Evolutionary conservation across 2,797 vertebrate species (phyloP), one percentile per base, ranked within the genome.

Genomic region (Morelia viridis): DNA sequence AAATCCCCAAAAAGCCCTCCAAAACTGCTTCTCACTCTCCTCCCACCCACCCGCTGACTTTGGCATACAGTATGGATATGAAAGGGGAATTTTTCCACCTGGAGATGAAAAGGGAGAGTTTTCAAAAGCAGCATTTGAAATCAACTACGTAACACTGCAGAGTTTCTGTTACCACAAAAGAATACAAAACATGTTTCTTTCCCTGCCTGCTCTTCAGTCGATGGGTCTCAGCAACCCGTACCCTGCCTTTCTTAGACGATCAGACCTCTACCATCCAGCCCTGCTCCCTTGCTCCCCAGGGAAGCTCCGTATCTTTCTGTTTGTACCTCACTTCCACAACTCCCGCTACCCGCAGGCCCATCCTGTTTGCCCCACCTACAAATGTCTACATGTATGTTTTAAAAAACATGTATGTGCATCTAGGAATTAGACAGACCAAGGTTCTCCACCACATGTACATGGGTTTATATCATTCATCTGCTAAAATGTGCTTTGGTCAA

Each of bases 131-230:
- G 0, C 0, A 87, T 46, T 11, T 68, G 22, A 65, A 0, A 0
- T 6, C 0, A 0, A 10, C 62, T 4, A 19, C 2, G 62, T 88
- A 22, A 80, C 91, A 85, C 64, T 62, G 22, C 9, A 84, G 11
- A 4, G 9, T 90, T 94, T 95, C 88, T 94, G n/a, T 13, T 90
- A 83, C 89, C 89, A 24, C 84, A 57, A 17, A 91, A 88, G 80
- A 84, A 35, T 50, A 53, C 26, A 80, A 31, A 50, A 17, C 50
- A 0, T 24, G 57, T 85, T 71, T 0, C n/a, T 24, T 50, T 1
- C 22, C 12, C 31, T 46, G 26, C 10, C 41, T 0, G 0, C 35
- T 24, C 1, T 85, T 41, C 31, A 90, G 91, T 28, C 10, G 35
- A 28, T 19, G 62, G 90, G 89, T 90, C 35, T 3, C 56, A 15